Evolutionary conservation across 2,113 vertebrate genomes (phyloP), one percentile per base, ranked within the genome.

Genomic region (Lepus europaeus): DNA sequence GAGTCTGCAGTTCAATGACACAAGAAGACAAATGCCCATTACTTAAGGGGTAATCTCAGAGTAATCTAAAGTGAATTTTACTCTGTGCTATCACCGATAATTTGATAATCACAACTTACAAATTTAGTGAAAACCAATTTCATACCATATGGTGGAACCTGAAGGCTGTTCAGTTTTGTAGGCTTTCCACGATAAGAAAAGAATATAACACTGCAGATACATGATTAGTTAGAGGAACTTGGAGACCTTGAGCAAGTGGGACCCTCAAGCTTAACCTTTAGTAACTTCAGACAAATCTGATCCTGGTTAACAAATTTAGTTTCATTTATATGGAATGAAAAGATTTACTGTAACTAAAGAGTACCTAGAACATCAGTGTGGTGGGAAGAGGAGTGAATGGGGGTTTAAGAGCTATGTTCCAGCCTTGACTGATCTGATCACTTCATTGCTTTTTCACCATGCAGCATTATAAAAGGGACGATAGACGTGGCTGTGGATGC

Each of bases 41-140:
- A 85, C 39, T 74, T 78, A 80, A 68, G 68, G 68, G 36, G 25
- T 51, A 25, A 80, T 4, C 49, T 17, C 53, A 63, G 16, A 63
- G 16, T 76, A 93, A 80, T 63, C 23, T 31, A 68, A 70, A 89
- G n/a, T 76, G 31, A 82, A 64, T 61, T 79, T 90, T 83, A 23
- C 1, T 74, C 61, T 82, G 31, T 59, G 31, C 4, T 74, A 74
- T n/a, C 49, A n/a, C 72, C 59, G 29, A 1, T 72, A 84, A 74
- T 72, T 70, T 76, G 83, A 87, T 25, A 73, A 4, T 61, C 23
- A 66, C 25, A 95, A 25, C 3, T 73, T 90, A 13, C 8, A 83
- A 45, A 29, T 76, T 74, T 74, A 25, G 13, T 23, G 4, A 74
- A 92, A 89, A 73, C 29, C 39, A 64, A 68, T 92, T 96, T 76